phyloP scores from a whole-genome alignment of 53 echinoderm and acorn worm genomes.

The Patiria pectinifera region DNA sequence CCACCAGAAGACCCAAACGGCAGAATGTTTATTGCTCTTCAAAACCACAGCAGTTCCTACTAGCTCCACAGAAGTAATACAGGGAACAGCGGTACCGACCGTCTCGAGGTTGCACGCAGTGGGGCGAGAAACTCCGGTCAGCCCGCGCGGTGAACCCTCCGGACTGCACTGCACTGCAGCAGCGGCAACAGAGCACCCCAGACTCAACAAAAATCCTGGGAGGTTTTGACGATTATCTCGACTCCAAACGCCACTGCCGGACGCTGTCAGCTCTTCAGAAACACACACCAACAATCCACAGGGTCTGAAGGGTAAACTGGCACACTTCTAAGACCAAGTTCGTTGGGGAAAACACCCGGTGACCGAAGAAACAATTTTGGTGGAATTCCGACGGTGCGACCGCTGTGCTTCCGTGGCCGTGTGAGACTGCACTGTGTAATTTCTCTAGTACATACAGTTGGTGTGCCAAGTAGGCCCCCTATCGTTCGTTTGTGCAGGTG shows the following conservation, averaged over 20 bases:
- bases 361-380: not conserved
- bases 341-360: constrained; percentile 7
- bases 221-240: not conserved
- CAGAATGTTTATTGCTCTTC: constrained; percentile 9
- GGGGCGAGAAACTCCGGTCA: constrained; percentile 2
- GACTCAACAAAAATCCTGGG: not conserved
- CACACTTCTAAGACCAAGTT: constrained; percentile 12
- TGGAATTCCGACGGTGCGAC: constrained; percentile 12
- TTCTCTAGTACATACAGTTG: not conserved
- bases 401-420: not conserved
- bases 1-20: constrained; percentile 20
- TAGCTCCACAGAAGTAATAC: not conserved
- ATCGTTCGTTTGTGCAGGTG: constrained; percentile 13
- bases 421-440: not conserved
- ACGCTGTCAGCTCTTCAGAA: not conserved
- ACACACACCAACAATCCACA: constrained; percentile 19
- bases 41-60: constrained; percentile 3
- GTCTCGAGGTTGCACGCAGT: not conserved
- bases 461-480: constrained; percentile 3
- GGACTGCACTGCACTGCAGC: not conserved
- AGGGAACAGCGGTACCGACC: not conserved
- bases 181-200: not conserved
- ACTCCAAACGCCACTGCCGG: not conserved
- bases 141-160: not conserved
- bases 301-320: not conserved